phyloP scores from a whole-genome alignment of 2,888 invertebrate genomes.

The Lasioglossum lativentre region DNA sequence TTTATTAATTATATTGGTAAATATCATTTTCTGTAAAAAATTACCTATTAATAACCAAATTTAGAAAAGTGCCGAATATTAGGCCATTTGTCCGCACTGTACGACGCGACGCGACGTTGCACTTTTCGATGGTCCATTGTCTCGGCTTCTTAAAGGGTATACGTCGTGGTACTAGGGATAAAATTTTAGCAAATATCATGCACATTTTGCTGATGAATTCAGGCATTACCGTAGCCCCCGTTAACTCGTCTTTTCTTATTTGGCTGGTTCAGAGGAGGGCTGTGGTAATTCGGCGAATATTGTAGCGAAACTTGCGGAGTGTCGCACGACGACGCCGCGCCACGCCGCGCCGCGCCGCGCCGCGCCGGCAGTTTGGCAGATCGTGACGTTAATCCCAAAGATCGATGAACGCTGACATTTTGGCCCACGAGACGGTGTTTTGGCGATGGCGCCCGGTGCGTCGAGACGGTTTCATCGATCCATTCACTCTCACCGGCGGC shows the following conservation, averaged over 20 bases:
- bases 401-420: conserved; percentile 60
- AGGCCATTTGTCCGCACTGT: too few relatives aligned
- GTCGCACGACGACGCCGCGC: neutral
- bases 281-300: neutral
- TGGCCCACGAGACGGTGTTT: conserved; percentile 58
- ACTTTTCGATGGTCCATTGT: too few relatives aligned
- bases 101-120: too few relatives aligned
- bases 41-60: too few relatives aligned
- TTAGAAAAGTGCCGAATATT: too few relatives aligned
- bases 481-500: conserved; percentile 71
- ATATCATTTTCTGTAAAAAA: too few relatives aligned
- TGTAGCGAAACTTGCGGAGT: neutral
- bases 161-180: too few relatives aligned
- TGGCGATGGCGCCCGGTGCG: conserved; percentile 61
- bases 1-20: too few relatives aligned
- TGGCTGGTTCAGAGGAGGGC: neutral
- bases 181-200: too few relatives aligned
- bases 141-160: too few relatives aligned
- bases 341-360: too few relatives aligned
- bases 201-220: too few relatives aligned
- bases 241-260: neutral
- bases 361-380: conserved; percentile 36
- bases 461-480: conserved; percentile 73
- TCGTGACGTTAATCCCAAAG: conserved; percentile 21
- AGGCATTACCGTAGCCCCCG: neutral